Evolutionary conservation across 2,797 vertebrate species (phyloP), one percentile per base, ranked within the genome.

Genomic region (Falco berigora): DNA sequence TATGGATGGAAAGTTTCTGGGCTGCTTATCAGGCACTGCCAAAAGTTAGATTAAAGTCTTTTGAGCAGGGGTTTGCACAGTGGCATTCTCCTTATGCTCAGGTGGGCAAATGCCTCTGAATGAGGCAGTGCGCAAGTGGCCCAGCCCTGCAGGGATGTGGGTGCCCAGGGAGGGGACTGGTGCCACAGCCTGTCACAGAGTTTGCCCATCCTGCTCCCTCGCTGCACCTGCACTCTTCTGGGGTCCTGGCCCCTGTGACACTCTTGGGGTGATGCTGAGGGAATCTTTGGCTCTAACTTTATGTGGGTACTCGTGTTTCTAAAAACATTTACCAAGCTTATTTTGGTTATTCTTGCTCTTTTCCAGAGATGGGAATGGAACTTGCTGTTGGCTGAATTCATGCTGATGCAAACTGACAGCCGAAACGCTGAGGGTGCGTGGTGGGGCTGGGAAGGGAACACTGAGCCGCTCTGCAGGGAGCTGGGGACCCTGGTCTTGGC

Each of bases 1-100:
- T 78, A 21, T 2, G 75, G 76, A 61, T 88, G 95, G 93, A 96
- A 97, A 95, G 80, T 96, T 97, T 95, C 80, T 92, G 83, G 53
- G 58, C 83, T 86, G 79, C 73, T 96, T 96, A 97, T 97, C 95
- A 88, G 82, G 42, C 36, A 6, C 58, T 56, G 69, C 47, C 42
- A 40, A 52, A 82, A 78, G 79, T 84, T 72, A 86, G 90, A 83
- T 95, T 83, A 87, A 58, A 79, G 91, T 74, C 69, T 95, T 9
- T 5, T 64, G 76, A 86, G 80, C 78, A 75, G 78, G 58, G 79
- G 52, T 72, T 34, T 71, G 44, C 46, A 44, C 25, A 0, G 11
- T 2, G 4, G 27, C 47, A 0, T 27, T 82, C 71, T 83, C 55
- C 83, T 83, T 47, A 25, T 8, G 56, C 62, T 64, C 32, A 52